Evolutionary conservation across 2,797 vertebrate species (phyloP), one percentile per base, ranked within the genome.

Genomic region (Enteromius radiatus): DNA sequence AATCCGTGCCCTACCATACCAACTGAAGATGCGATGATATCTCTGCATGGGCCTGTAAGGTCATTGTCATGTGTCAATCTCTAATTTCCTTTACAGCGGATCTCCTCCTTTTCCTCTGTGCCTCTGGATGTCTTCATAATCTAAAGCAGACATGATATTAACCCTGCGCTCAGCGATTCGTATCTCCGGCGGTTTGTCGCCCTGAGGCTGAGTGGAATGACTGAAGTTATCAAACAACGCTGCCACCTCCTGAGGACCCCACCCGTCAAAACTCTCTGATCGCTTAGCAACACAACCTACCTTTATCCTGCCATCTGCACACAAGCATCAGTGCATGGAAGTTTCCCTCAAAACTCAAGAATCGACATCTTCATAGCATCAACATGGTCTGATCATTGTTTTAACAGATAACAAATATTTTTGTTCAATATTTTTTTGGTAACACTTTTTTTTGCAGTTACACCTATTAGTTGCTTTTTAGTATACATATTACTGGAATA

Each of bases 31-130:
- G 65, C 38, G 69, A 78, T 70, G 38, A 33, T 79, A 86, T 81
- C 71, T 70, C 8, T 11, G 43, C 45, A 38, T 63, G 38, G 54
- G 73, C 67, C 81, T 78, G 69, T 31, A 54, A 85, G 84, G 87
- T 87, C 89, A 87, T 68, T 88, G 87, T 84, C 89, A 88, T 78
- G 70, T 88, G 87, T 82, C 88, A 89, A 75, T 90, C 89, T 88
- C 80, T 85, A 84, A 89, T 88, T 86, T 88, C 64, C 76, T 65
- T 41, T 7, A 71, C 45, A 15, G 52, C 31, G 43, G 43, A 67
- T 63, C 67, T 21, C 28, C n/a, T 77, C 67, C 21, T 73, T 74
- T 82, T 75, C 43, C 41, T 80, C 61, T 54, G 68, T 61, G 82
- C 82, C 86, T 52, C 64, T 84, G 84, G 86, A 84, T 83, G 84